These are phyloP conservation scores for Zaprionus tsacasi DNA, from an alignment of 1,140 invertebrate genomes.

Conservation along the genomic window DNA sequence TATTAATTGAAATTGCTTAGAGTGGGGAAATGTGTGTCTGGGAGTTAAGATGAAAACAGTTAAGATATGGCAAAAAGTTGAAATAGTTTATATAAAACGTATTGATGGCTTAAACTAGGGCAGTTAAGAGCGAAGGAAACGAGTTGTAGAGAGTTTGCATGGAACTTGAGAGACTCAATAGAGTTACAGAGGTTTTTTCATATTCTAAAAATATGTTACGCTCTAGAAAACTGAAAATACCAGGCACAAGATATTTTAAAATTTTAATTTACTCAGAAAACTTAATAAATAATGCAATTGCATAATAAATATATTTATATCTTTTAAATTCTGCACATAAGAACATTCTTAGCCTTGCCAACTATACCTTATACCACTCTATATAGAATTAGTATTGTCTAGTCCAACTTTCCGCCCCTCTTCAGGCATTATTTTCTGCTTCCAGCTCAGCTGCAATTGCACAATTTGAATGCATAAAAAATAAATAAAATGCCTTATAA, in stretches of 20 bases:
- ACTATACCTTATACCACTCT: too few species aligned
- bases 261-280: too few species aligned
- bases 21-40: constrained; percentile 6
- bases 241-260: too few species aligned
- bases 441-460: constrained; percentile 38
- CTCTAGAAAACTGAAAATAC: too few species aligned
- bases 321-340: too few species aligned
- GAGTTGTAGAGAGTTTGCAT: not conserved
- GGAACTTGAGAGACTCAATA: not conserved
- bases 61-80: not conserved
- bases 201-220: too few species aligned
- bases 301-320: too few species aligned
- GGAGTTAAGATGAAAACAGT: constrained; percentile 1
- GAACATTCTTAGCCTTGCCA: too few species aligned
- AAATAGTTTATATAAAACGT: not conserved
- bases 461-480: constrained; percentile 37
- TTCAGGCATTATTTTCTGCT: not conserved
- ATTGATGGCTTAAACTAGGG: not conserved
- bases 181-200: too few species aligned
- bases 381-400: too few species aligned
- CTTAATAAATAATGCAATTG: too few species aligned
- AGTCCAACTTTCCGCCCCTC: not conserved
- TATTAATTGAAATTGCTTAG: constrained; percentile 73
- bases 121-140: not conserved
- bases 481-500: constrained; percentile 31